Evolutionary conservation across 92 coral and sea anemone genomes (phyloP), one percentile per base, ranked within the genome.

Genomic region (Meandrina meandrites): DNA sequence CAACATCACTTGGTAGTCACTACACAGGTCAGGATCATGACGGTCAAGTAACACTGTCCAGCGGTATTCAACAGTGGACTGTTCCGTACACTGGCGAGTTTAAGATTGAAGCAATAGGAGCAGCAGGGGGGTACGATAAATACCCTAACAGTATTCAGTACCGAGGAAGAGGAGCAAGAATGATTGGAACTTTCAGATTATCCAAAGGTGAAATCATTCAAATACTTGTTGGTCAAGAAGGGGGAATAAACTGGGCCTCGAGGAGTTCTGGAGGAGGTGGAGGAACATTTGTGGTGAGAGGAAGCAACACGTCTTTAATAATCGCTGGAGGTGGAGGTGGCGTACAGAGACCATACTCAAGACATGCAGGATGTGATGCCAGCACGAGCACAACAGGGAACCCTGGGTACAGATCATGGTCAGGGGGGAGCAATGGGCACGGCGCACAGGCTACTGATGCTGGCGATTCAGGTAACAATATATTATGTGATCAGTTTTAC

Each of bases 1-100:
- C 73, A 68, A 68, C 37, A 68, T 68, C 73, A 13, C 73, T 9
- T 68, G 73, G 73, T 6, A 27, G 73, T 68, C 73, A 68, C 73
- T 68, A 68, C 40, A 9, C 14, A 5, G 17, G 17, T 28, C 73
- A 68, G 73, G 73, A 68, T 68, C 73, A 68, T 8, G 73, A 28
- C 73, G 73, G 73, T 27, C 73, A 68, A 27, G 40, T 68, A 28
- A 9, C 40, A 28, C 73, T 68, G 40, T 68, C 36, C 73, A 9
- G 73, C 35, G 73, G 73, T 68, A 68, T 68, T 68, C 73, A 68
- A 68, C 73, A 68, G 73, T 68, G 73, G 73, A 68, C 73, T 27
- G 73, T 68, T 27, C 73, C 35, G 73, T 27, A 68, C 73, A 30
- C 73, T 68, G 73, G 73, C 30, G 73, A 68, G 0, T 68, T 28